phyloP scores from a whole-genome alignment of 2,113 vertebrate genomes.

The Danionella cerebrum region DNA sequence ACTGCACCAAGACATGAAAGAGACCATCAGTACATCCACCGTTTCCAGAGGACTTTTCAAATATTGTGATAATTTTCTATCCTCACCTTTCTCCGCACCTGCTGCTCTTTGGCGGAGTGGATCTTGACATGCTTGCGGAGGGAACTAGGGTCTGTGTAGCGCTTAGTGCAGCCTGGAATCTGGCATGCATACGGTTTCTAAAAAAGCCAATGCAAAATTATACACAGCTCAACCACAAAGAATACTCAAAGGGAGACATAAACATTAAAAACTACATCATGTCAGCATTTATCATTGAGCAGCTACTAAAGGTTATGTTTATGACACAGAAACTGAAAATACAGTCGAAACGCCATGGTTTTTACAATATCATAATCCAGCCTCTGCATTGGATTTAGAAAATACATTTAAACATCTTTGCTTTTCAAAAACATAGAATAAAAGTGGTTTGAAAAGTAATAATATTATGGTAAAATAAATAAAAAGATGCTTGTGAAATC shows the following conservation, averaged over 20 bases:
- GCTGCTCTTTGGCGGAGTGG: slow-evolving; percentile 93
- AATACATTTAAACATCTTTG: too few relatives aligned
- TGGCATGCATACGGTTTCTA: slow-evolving; percentile 98
- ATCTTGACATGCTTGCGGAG: slow-evolving; percentile 97
- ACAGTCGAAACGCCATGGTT: too few relatives aligned
- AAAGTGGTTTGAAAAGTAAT: too few relatives aligned
- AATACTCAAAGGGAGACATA: neutral
- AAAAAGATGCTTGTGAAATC: too few relatives aligned
- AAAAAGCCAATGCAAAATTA: slow-evolving; percentile 19
- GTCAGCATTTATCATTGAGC: neutral
- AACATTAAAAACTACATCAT: neutral
- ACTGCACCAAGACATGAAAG: slow-evolving; percentile 37
- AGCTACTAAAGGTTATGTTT: too few relatives aligned
- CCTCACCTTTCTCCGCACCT: slow-evolving; percentile 93
- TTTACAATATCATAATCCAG: too few relatives aligned
- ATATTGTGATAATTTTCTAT: neutral
- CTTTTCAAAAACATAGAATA: too few relatives aligned
- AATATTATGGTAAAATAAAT: too few relatives aligned
- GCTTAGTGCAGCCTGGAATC: slow-evolving; percentile 94
- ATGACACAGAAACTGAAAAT: too few relatives aligned
- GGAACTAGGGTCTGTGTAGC: slow-evolving; percentile 97
- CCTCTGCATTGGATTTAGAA: too few relatives aligned
- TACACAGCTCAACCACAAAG: neutral
- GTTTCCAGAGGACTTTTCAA: too few relatives aligned
- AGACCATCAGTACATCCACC: slow-evolving; percentile 32